These are phyloP conservation scores for Pseudococcus longispinus DNA, from an alignment of 2,888 invertebrate species.

Conservation along the genomic window DNA sequence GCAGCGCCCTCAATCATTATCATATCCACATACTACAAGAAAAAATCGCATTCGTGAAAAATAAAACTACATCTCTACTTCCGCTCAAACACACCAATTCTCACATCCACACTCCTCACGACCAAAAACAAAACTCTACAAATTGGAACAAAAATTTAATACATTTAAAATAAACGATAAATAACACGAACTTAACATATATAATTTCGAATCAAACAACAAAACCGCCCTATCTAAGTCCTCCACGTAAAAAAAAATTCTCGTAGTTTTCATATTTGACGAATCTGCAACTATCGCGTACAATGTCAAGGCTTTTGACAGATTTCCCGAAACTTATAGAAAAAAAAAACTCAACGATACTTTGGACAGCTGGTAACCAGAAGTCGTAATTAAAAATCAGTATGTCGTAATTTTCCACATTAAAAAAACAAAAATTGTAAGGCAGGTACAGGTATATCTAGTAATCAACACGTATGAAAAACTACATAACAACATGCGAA, in stretches of 20 bases:
- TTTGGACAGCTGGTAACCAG: conserved; percentile 38
- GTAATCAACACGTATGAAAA: background rate
- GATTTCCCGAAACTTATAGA: background rate
- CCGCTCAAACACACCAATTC: background rate
- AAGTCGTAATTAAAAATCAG: conserved; percentile 23
- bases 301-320: background rate
- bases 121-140: background rate
- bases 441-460: no score
- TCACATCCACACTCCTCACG: background rate
- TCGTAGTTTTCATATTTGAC: background rate
- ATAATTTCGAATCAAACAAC: background rate
- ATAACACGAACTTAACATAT: background rate
- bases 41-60: no score
- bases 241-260: background rate
- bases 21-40: no score
- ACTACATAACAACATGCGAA: conserved; percentile 10
- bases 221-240: background rate
- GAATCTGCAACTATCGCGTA: background rate
- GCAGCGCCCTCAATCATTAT: no score
- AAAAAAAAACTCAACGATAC: conserved; percentile 3
- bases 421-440: background rate
- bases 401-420: conserved; percentile 14
- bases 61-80: no score
- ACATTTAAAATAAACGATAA: background rate
- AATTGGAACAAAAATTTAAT: background rate